Base-by-base conservation (phyloP, 2,113 vertebrate genomes). In the Aphelocoma coerulescens region DNA sequence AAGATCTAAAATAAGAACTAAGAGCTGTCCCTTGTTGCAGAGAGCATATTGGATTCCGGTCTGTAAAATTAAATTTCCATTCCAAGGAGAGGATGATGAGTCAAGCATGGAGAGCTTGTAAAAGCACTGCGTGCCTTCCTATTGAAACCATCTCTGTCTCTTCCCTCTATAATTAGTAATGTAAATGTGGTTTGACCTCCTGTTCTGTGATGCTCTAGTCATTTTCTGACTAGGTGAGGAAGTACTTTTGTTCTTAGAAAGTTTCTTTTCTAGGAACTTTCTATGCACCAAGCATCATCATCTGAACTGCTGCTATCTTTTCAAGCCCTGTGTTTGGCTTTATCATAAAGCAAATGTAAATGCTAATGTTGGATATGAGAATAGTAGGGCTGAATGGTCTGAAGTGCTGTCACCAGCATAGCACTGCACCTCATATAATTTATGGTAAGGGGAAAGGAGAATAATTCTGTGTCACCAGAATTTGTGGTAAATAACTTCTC, bases 221-320 rank as follows among this genome's bases (percentile, higher is more conserved):
- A 63, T 94, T 90, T 95, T 90, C 51, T 74, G 49, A 84, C 30
- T 69, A 90, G 78, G 59, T 67, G 63, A 85, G 71, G 59, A 94
- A 82, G 58, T 68, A 41, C 52, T 91, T 94, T 55, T 90, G 80
- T 94, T 96, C 88, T 84, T 92, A 88, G 91, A 93, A 87, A 89
- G 69, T 52, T 87, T 90, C 65, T 85, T 65, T 66, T 84, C 80
- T 65, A 72, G 87, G 78, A 89, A 86, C 91, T 85, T 86, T 57
- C 41, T 58, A 10, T 19, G n/a, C 71, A 86, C 95, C 44, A 57
- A 68, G 66, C 80, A 84, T 89, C 72, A 54, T 90, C 82, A 84
- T 93, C 91, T 94, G 83, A 92, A 91, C 88, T 96, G 88, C 82
- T 93, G 80, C 82, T 90, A 84, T 77, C 88, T 90, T 84, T 77